Evolutionary conservation across 2,113 vertebrate genomes (phyloP).

Genomic region (Megaptera novaeangliae): DNA sequence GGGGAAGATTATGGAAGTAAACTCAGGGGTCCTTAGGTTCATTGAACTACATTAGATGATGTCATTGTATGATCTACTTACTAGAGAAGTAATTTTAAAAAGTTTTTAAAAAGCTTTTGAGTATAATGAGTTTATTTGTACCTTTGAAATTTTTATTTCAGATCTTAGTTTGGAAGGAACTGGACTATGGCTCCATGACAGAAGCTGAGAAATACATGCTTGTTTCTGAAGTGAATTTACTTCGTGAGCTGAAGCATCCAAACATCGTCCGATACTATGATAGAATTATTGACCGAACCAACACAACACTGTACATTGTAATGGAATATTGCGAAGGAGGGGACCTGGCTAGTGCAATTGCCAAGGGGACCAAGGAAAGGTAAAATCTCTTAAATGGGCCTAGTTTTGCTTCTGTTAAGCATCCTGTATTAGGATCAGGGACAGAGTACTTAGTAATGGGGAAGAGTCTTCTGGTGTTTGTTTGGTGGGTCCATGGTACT

Average conservation of each 20-base stretch:
- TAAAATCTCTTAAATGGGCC: slow-evolving; percentile 65
- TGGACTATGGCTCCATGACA: slow-evolving; percentile 95
- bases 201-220: slow-evolving; percentile 97
- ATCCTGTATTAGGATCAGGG: background rate
- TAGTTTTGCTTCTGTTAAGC: background rate
- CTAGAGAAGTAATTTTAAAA: background rate
- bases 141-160: slow-evolving; percentile 61
- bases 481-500: background rate
- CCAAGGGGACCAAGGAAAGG: slow-evolving; percentile 90
- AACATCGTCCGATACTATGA: slow-evolving; percentile 97
- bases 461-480: background rate
- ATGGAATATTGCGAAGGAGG: slow-evolving; percentile 98
- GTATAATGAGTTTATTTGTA: background rate
- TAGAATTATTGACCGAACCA: slow-evolving; percentile 92
- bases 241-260: slow-evolving; percentile 93
- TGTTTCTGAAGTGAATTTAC: slow-evolving; percentile 96
- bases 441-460: background rate
- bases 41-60: background rate
- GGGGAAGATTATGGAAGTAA: background rate
- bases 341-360: slow-evolving; percentile 91
- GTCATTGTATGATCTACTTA: background rate
- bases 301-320: slow-evolving; percentile 92
- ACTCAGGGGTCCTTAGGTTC: background rate
- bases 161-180: slow-evolving; percentile 97
- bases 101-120: background rate